Conservation (phyloP, 2,888 invertebrate genomes). For the Mayetiola destructor region DNA sequence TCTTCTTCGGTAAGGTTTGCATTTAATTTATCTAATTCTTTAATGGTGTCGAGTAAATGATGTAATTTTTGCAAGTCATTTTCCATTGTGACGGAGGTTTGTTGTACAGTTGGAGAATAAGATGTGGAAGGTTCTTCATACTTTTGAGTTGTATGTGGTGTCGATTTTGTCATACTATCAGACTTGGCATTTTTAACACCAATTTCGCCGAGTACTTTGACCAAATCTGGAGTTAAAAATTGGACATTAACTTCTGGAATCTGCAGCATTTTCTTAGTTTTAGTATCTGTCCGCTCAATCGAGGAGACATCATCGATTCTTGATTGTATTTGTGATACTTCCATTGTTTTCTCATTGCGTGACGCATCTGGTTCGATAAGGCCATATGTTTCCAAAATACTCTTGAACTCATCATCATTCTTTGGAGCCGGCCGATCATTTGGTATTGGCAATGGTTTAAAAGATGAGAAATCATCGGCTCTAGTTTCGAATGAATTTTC, state of each 20-base stretch:
- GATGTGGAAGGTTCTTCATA: conserved; percentile 5
- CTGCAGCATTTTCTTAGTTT: conserved; percentile 14
- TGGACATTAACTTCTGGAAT: conserved; percentile 26
- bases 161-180: conserved; percentile 17
- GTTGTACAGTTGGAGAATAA: background rate
- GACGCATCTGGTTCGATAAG: conserved; percentile 28
- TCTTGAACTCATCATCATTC: conserved; percentile 32
- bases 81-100: conserved; percentile 27
- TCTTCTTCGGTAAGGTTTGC: conserved; percentile 34
- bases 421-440: conserved; percentile 18
- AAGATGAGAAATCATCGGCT: conserved; percentile 31
- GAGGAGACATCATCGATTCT: background rate
- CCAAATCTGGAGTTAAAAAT: conserved; percentile 29
- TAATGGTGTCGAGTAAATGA: conserved; percentile 37
- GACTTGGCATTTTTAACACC: conserved; percentile 24
- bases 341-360: conserved; percentile 7
- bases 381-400: conserved; percentile 33
- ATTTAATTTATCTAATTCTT: conserved; percentile 33
- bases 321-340: background rate
- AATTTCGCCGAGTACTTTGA: conserved; percentile 28
- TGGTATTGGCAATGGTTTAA: conserved; percentile 33
- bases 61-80: conserved; percentile 39
- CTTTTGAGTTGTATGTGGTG: background rate
- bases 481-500: conserved; percentile 30
- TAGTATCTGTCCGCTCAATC: background rate